phyloP scores from a whole-genome alignment of 23 tunicate genomes.

The Trididemnum clinides region DNA sequence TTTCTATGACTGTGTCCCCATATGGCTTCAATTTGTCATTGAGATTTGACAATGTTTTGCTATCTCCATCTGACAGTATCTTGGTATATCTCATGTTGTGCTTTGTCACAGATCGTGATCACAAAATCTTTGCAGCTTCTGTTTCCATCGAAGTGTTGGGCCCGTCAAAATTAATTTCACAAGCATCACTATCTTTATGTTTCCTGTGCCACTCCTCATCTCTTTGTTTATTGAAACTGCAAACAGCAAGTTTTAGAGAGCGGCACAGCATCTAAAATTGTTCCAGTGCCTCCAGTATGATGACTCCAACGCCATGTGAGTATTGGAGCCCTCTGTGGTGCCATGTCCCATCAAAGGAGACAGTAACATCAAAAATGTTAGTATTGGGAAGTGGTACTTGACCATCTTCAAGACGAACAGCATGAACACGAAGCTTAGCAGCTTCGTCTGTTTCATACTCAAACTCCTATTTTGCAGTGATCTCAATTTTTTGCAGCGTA shows the following conservation, averaged over 20 bases:
- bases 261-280: constrained; percentile 9
- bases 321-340: constrained; percentile 10
- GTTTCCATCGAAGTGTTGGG: constrained; percentile 26
- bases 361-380: constrained; percentile 4
- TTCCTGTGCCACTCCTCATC: neutral
- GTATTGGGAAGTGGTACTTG: too few species aligned
- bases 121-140: neutral
- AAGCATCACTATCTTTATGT: neutral
- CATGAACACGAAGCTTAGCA: too few species aligned
- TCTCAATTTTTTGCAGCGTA: too few species aligned
- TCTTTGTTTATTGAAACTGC: neutral
- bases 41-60: neutral
- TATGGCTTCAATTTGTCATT: neutral
- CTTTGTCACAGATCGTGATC: neutral
- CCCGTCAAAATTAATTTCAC: neutral
- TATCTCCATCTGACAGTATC: constrained; percentile 21
- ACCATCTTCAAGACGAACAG: too few species aligned
- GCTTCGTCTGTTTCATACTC: too few species aligned
- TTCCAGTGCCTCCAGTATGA: constrained; percentile 24
- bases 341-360: constrained; percentile 34
- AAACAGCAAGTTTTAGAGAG: constrained; percentile 12
- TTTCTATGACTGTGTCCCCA: constrained; percentile 1
- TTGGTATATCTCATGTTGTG: neutral
- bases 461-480: too few species aligned
- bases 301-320: constrained; percentile 21